These are phyloP conservation scores for Parazoanthus atlanticus DNA, from an alignment of 92 coral and sea anemone genomes.

Conservation along the genomic window DNA sequence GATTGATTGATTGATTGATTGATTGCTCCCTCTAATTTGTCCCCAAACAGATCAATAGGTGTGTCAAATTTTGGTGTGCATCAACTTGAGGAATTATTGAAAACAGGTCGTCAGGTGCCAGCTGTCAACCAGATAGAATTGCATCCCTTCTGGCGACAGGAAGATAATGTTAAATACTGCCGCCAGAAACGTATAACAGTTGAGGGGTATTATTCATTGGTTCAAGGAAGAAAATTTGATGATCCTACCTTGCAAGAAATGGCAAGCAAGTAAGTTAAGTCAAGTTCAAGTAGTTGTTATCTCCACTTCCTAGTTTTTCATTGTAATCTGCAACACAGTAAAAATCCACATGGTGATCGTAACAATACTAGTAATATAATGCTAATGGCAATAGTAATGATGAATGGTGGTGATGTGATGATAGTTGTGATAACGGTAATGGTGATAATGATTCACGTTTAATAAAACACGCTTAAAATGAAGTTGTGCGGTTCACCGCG, in stretches of 20 bases:
- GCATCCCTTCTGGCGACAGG: constrained; percentile 75
- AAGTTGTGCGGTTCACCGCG: too few relatives aligned
- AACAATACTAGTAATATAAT: too few relatives aligned
- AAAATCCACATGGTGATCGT: too few relatives aligned
- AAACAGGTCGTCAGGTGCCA: constrained; percentile 80
- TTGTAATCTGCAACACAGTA: too few relatives aligned
- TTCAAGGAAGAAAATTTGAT: constrained; percentile 53
- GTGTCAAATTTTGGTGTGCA: constrained; percentile 81
- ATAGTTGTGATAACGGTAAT: too few relatives aligned
- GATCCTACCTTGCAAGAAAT: constrained; percentile 66
- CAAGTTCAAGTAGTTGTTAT: too few relatives aligned
- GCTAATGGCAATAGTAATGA: too few relatives aligned
- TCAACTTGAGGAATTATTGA: constrained; percentile 68
- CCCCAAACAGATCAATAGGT: constrained; percentile 67
- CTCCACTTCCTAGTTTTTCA: neutral
- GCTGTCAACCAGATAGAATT: constrained; percentile 91
- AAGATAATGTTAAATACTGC: constrained; percentile 70
- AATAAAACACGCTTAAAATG: too few relatives aligned
- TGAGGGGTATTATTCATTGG: constrained; percentile 70
- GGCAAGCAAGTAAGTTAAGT: constrained; percentile 64
- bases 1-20: too few relatives aligned
- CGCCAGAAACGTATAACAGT: constrained; percentile 58
- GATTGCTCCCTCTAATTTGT: too few relatives aligned
- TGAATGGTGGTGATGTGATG: too few relatives aligned
- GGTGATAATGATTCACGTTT: too few relatives aligned